Conservation (phyloP, 2,113 vertebrate species). For the Megaceryle maxima region DNA sequence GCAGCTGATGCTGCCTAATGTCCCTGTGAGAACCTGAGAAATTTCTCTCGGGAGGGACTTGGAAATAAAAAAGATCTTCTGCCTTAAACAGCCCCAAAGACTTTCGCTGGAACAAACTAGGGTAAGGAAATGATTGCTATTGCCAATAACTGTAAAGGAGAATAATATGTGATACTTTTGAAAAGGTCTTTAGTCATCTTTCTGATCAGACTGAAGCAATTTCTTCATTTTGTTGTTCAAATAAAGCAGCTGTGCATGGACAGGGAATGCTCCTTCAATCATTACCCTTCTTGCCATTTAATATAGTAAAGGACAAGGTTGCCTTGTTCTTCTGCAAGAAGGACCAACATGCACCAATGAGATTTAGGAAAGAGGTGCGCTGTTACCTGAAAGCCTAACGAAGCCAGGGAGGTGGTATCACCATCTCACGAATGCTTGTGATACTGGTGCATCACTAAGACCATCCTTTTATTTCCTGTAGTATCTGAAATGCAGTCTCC, state of each 20-base stretch:
- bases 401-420: neutral
- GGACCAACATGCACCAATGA: neutral
- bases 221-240: neutral
- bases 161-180: neutral
- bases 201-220: neutral
- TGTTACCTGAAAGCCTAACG: neutral
- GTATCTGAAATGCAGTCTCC: neutral
- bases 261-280: fast-evolving
- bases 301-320: neutral
- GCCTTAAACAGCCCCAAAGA: neutral
- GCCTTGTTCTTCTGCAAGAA: neutral
- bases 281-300: neutral
- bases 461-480: neutral
- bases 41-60: neutral
- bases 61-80: neutral
- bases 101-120: neutral
- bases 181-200: neutral
- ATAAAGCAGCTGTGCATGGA: neutral
- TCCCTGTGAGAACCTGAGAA: neutral
- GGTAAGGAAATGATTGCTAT: neutral
- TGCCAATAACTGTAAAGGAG: neutral
- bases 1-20: neutral
- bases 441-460: neutral
- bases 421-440: neutral
- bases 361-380: neutral